Evolutionary conservation across 2,888 invertebrate species (phyloP).

Genomic region (Orchesellides sinensis): DNA sequence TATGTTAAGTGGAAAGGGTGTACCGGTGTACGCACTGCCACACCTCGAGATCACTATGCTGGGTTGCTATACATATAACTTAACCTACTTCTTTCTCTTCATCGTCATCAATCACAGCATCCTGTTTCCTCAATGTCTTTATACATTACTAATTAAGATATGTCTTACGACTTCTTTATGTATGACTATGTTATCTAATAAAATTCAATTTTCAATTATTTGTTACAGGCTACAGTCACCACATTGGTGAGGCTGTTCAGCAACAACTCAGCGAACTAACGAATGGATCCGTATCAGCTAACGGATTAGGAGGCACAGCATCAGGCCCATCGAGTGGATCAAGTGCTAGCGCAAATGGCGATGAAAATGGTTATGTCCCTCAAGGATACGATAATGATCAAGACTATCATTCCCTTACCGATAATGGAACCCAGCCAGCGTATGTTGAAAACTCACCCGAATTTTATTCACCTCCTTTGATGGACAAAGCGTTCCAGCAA

Average conservation of each 20-base stretch:
- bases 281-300: slow-evolving; percentile 75
- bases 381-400: slow-evolving; percentile 80
- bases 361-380: slow-evolving; percentile 76
- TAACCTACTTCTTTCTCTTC: slow-evolving; percentile 36
- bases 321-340: slow-evolving; percentile 74
- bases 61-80: slow-evolving; percentile 30
- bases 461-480: slow-evolving; percentile 83
- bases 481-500: slow-evolving; percentile 79
- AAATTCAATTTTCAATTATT: slow-evolving; percentile 27
- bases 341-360: slow-evolving; percentile 71
- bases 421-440: slow-evolving; percentile 78
- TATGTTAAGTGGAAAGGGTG: slow-evolving; percentile 28
- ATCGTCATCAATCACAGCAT: slow-evolving; percentile 45
- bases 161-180: neutral
- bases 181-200: neutral
- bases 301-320: slow-evolving; percentile 76
- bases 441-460: slow-evolving; percentile 84
- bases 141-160: neutral
- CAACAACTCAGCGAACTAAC: slow-evolving; percentile 74
- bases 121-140: slow-evolving; percentile 46
- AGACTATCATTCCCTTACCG: slow-evolving; percentile 81
- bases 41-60: no score
- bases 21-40: slow-evolving; percentile 54
- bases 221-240: slow-evolving; percentile 76
- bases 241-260: slow-evolving; percentile 77